These are phyloP conservation scores for Erythrocebus patas DNA, from an alignment of 2,113 vertebrate genomes.

Conservation along the genomic window DNA sequence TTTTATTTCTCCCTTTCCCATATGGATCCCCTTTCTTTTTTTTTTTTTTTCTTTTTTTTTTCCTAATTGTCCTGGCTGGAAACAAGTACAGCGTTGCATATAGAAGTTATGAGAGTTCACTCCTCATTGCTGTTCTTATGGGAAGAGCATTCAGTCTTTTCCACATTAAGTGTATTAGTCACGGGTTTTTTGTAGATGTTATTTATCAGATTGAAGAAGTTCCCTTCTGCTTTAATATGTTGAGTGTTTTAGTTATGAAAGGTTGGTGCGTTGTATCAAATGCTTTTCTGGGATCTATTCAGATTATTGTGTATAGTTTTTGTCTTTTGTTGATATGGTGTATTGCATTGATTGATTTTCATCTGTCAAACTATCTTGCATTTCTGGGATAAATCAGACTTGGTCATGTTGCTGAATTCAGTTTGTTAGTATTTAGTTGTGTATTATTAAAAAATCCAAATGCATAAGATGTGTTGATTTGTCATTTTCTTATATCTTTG, in stretches of 20 bases:
- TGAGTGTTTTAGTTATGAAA: neutral
- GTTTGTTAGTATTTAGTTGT: neutral
- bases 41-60: neutral
- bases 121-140: neutral
- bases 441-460: neutral
- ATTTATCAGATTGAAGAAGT: neutral
- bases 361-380: neutral
- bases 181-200: neutral
- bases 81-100: neutral
- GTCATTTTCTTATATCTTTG: neutral
- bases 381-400: neutral
- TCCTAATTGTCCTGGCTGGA: neutral
- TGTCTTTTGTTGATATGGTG: neutral
- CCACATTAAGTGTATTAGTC: neutral
- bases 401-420: neutral
- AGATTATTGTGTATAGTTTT: neutral
- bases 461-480: neutral
- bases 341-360: neutral
- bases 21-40: neutral
- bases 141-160: neutral
- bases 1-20: neutral
- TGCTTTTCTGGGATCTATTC: neutral
- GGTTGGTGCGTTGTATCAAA: neutral
- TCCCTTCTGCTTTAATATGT: neutral
- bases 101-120: neutral